These are phyloP conservation scores for Xanthorhoe designata DNA, from an alignment of 2,888 invertebrate genomes.

Conservation along the genomic window DNA sequence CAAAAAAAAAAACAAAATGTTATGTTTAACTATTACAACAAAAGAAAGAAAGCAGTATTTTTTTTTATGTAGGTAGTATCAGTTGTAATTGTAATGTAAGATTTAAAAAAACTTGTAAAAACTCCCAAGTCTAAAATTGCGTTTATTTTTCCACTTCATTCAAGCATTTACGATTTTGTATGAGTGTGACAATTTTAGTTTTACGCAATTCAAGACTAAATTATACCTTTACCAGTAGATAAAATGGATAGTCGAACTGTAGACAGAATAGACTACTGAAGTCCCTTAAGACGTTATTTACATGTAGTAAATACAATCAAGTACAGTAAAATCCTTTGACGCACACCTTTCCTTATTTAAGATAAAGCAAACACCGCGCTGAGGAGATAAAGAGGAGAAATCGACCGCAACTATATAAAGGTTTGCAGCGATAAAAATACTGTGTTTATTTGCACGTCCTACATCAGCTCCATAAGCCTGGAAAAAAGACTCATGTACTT, in stretches of 20 bases:
- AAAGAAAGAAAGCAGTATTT: no score
- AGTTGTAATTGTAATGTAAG: no score
- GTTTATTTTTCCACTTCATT: no score
- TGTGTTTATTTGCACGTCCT: slow-evolving; percentile 85
- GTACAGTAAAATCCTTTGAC: slow-evolving; percentile 62
- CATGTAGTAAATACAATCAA: slow-evolving; percentile 53
- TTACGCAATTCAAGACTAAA: no score
- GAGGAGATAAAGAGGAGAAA: slow-evolving; percentile 83
- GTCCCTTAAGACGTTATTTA: slow-evolving; percentile 1
- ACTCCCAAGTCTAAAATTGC: no score
- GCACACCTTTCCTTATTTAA: slow-evolving; percentile 76
- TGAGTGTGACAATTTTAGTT: no score
- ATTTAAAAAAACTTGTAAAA: no score
- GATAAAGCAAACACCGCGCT: slow-evolving; percentile 83
- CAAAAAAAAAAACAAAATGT: no score
- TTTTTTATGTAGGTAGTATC: no score
- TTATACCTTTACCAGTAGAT: background rate
- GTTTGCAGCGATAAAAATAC: slow-evolving; percentile 84
- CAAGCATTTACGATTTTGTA: no score
- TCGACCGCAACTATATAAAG: slow-evolving; percentile 85
- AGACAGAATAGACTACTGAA: slow-evolving; percentile 15
- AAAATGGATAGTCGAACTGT: background rate
- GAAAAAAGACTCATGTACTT: slow-evolving; percentile 63
- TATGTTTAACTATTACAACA: no score
- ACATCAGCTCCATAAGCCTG: slow-evolving; percentile 71